Conservation (phyloP, 1,140 invertebrate genomes). For the Riptortus pedestris region DNA sequence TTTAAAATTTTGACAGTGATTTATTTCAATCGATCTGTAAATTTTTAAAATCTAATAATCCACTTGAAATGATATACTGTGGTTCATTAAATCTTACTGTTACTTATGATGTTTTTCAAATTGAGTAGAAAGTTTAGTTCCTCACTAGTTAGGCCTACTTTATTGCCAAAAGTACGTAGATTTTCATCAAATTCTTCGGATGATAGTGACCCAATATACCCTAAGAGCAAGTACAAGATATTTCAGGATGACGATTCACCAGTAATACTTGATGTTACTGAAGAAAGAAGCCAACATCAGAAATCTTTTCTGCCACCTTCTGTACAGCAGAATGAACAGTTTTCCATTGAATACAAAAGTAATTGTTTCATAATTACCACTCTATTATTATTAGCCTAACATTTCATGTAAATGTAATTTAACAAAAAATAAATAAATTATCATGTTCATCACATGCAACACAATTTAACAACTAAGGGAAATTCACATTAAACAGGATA, state of each 20-base stretch:
- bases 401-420: constrained; percentile 19
- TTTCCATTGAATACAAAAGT: constrained; percentile 40
- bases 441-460: not conserved
- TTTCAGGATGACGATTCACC: constrained; percentile 51
- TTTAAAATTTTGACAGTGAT: too few relatives aligned
- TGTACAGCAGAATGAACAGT: constrained; percentile 41
- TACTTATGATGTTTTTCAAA: too few relatives aligned
- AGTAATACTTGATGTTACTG: constrained; percentile 54
- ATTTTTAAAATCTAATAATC: too few relatives aligned
- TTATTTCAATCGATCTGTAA: too few relatives aligned
- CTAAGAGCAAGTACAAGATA: constrained; percentile 49
- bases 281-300: constrained; percentile 43
- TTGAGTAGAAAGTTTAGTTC: too few relatives aligned
- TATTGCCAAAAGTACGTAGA: too few relatives aligned
- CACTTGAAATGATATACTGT: too few relatives aligned
- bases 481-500: too few relatives aligned
- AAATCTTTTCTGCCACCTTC: constrained; percentile 32
- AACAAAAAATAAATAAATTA: not conserved
- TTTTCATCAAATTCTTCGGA: too few relatives aligned
- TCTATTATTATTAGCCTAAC: constrained; percentile 8
- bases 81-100: too few relatives aligned
- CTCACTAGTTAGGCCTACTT: too few relatives aligned
- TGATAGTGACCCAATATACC: too few relatives aligned
- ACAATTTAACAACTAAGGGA: not conserved
- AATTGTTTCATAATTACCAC: constrained; percentile 35